These are phyloP conservation scores for Psilopogon haemacephalus DNA, from an alignment of 2,113 vertebrate genomes.

Conservation along the genomic window DNA sequence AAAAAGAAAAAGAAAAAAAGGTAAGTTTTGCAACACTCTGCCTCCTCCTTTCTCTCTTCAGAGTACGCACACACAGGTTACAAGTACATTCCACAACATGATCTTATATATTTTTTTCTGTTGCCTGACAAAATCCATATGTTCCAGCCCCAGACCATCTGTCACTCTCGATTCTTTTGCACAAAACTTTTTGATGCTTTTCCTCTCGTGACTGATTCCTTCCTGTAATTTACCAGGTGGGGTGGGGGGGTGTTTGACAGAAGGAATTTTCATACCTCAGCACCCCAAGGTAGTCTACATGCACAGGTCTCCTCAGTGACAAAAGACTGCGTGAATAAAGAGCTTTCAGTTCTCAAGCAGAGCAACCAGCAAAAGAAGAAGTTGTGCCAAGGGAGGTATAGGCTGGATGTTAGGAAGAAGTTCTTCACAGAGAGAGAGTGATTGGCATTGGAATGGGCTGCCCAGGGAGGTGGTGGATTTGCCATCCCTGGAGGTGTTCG, in stretches of 20 bases:
- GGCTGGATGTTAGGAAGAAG: no score
- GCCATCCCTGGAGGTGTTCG: no score
- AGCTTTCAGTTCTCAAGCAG: background rate
- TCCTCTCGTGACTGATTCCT: slow-evolving; percentile 25
- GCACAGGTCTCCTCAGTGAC: background rate
- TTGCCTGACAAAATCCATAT: slow-evolving; percentile 64
- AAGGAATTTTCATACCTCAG: slow-evolving; percentile 30
- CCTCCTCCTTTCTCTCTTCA: background rate
- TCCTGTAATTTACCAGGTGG: background rate
- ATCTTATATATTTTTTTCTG: slow-evolving; percentile 4
- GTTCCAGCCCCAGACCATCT: slow-evolving; percentile 45
- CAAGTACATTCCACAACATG: slow-evolving; percentile 14
- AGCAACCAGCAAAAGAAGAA: no score
- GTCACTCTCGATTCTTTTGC: background rate
- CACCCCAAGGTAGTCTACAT: background rate
- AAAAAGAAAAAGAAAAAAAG: background rate
- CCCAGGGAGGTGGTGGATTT: no score
- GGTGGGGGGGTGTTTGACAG: background rate
- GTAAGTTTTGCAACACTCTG: slow-evolving; percentile 11
- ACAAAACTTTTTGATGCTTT: slow-evolving; percentile 31
- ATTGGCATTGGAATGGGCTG: no score
- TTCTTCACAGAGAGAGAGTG: no score
- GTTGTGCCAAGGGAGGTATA: no score
- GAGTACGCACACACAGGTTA: slow-evolving; percentile 1
- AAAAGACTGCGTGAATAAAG: background rate